Evolutionary conservation across 2,888 invertebrate species (phyloP), one percentile per base, ranked within the genome.

Genomic region (Rhamnusium bicolor): DNA sequence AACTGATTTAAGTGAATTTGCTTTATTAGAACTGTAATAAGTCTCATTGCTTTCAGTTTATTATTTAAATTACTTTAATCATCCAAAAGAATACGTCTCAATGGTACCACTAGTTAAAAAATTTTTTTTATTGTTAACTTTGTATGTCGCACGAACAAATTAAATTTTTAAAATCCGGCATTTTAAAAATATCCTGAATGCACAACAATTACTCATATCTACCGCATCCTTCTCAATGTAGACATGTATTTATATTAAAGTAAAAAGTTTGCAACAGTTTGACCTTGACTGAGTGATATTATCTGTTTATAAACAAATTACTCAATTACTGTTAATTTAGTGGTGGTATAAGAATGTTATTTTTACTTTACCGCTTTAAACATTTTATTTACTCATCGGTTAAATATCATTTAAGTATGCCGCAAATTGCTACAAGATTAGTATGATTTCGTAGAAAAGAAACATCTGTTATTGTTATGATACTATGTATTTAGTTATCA

Each of bases 241-340:
- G 51, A 10, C 49, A 8, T 14, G n/a, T n/a, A n/a, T n/a, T n/a
- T n/a, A 47, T 47, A 47, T 49, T 32, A 8, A 0, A 14, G 51
- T 24, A 12, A 29, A 53, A 66, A 21, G 49, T 47, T 18, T 65
- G n/a, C 29, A 27, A 32, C 54, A 29, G 14, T 53, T 54, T 66
- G 54, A 21, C 66, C 66, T 66, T 66, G 66, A 66, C 53, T 19
- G 16, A 24, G 5, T 53, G 53, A 66, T 66, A 16, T 29, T 66
- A 53, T 66, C 53, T 65, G 14, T 14, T 49, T 53, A 66, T 49
- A 65, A 65, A 65, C 53, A 66, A 66, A 66, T 51, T 27, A 62
- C 49, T 47, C 24, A 62, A 47, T 62, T 32, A 12, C 7, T 58
- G 24, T 54, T 54, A 27, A 12, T 21, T n/a, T 54, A n/a, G n/a